A percentile compares a stretch with the other conserved stretches of the same genome.
phyloP scores from a whole-genome alignment of 2,113 vertebrate genomes.

The Dromaius novaehollandiae region DNA sequence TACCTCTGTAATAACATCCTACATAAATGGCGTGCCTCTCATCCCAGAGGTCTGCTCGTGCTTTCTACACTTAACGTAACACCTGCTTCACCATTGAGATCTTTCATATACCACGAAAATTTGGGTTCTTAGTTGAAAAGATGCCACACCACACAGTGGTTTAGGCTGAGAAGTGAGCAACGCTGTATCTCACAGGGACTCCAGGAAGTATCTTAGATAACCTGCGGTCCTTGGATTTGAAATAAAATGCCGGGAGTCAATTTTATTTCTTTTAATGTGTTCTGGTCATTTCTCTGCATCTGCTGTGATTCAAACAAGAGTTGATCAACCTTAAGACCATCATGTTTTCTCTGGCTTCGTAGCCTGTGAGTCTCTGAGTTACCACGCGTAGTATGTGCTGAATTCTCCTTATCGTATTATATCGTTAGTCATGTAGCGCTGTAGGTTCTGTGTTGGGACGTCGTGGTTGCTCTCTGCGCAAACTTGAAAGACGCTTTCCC shows the following conservation, averaged over 20 bases:
- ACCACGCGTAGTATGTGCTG: background rate
- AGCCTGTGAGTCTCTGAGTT: background rate
- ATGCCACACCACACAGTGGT: background rate
- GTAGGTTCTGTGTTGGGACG: background rate
- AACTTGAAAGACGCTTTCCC: background rate
- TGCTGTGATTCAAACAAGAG: background rate
- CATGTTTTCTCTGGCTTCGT: background rate
- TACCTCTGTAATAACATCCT: conserved; percentile 45
- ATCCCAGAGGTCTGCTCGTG: background rate
- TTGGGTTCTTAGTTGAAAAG: background rate
- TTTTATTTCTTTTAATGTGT: background rate
- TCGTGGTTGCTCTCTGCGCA: background rate
- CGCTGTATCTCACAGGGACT: background rate
- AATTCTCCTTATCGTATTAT: background rate
- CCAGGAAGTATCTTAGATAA: background rate
- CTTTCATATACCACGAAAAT: background rate
- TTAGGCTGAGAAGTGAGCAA: background rate
- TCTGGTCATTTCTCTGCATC: background rate
- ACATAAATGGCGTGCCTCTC: background rate
- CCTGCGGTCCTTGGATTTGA: background rate
- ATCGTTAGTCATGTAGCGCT: accelerated
- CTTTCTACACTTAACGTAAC: background rate
- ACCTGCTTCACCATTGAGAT: background rate
- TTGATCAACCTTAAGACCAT: background rate
- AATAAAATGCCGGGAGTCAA: background rate